phyloP scores from a whole-genome alignment of 1,140 invertebrate species.

The Penaeus japonicus region DNA sequence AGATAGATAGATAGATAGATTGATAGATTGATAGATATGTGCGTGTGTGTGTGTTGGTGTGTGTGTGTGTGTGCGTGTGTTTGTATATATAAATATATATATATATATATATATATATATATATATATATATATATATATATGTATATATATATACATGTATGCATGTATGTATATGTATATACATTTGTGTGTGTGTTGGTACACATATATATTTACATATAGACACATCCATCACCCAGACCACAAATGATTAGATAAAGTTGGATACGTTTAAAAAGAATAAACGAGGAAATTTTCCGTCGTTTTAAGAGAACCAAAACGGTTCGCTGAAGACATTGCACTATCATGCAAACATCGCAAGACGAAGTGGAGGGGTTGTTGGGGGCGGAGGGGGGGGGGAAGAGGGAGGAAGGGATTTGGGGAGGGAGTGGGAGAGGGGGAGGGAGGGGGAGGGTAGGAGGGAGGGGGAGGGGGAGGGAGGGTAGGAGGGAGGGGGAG shows the following conservation, averaged over 20 bases:
- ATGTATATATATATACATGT: background rate
- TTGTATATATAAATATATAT: background rate
- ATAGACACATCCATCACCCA: background rate
- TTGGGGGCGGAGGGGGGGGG: no score
- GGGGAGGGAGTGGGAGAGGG: background rate
- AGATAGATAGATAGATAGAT: no score
- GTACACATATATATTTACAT: background rate
- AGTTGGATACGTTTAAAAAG: background rate
- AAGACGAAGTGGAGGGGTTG: no score
- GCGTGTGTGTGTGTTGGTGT: conserved; percentile 1
- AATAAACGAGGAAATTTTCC: no score
- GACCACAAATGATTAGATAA: background rate
- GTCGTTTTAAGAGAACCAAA: no score
- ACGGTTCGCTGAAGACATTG: no score
- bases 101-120: no score
- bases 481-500: background rate
- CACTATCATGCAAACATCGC: no score
- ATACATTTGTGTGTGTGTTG: background rate
- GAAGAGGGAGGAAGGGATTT: background rate
- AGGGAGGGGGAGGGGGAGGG: background rate
- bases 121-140: background rate
- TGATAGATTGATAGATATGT: no score
- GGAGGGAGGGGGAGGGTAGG: background rate
- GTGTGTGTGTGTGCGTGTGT: conserved; percentile 12
- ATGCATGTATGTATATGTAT: background rate